Evolutionary conservation across 1,140 invertebrate genomes (phyloP).

Genomic region (Trinorchestia longiramus): DNA sequence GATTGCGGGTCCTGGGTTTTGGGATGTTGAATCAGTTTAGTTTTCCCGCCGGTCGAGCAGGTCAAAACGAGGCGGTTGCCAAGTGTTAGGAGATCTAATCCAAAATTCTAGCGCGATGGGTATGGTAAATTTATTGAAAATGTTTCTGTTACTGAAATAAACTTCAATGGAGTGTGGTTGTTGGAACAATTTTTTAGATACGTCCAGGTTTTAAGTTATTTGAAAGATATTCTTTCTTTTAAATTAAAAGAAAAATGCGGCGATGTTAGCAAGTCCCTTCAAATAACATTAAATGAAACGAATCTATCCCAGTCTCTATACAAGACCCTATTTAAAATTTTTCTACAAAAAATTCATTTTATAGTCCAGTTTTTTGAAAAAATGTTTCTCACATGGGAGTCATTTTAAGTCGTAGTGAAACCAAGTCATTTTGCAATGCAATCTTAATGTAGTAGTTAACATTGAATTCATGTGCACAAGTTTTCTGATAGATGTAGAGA

Average conservation of each 20-base stretch:
- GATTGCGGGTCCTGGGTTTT: conserved; percentile 28
- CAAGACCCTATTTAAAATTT: too few relatives aligned
- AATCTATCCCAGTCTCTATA: too few relatives aligned
- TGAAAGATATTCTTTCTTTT: neutral
- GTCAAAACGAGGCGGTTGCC: neutral
- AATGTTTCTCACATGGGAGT: too few relatives aligned
- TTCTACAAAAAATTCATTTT: too few relatives aligned
- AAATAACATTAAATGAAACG: neutral
- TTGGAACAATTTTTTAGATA: neutral
- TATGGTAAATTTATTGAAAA: neutral
- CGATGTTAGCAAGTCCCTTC: neutral
- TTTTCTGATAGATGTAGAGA: too few relatives aligned
- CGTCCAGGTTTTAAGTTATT: neutral
- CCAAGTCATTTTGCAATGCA: too few relatives aligned
- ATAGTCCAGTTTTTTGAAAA: too few relatives aligned
- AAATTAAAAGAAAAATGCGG: neutral
- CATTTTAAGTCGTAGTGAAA: too few relatives aligned
- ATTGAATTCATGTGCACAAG: too few relatives aligned
- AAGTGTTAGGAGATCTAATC: neutral
- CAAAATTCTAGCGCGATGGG: neutral
- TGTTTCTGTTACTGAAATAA: neutral
- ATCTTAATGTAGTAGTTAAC: too few relatives aligned
- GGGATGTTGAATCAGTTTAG: neutral
- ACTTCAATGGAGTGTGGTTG: neutral
- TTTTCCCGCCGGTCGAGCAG: neutral